These are phyloP conservation scores for Scomberomorus guttatus DNA, from an alignment of 2,797 vertebrate genomes.

Conservation along the genomic window DNA sequence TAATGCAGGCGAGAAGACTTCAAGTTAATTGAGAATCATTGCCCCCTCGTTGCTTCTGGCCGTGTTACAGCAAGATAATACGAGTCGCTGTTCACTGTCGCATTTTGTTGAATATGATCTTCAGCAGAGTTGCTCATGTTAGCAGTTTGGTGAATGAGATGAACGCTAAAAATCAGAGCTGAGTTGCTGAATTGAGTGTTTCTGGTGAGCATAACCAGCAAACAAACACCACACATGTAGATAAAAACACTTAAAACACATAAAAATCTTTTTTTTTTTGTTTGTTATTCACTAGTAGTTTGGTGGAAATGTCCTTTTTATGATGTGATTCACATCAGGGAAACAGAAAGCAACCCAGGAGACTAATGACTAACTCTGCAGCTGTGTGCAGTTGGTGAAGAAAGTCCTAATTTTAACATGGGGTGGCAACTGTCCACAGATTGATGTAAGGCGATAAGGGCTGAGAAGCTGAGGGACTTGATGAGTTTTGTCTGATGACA, in stretches of 20 bases:
- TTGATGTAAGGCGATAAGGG: constrained; percentile 61
- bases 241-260: background rate
- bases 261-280: background rate
- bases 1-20: background rate
- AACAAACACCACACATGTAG: background rate
- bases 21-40: constrained; percentile 17
- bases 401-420: constrained; percentile 49
- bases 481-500: constrained; percentile 61
- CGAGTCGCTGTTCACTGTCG: background rate
- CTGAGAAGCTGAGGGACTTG: constrained; percentile 13
- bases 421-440: constrained; percentile 44
- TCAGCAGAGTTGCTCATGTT: background rate
- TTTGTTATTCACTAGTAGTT: background rate
- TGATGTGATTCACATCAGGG: background rate
- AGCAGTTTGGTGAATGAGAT: constrained; percentile 12
- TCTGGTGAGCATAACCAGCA: background rate
- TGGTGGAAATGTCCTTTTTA: background rate
- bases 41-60: constrained; percentile 26
- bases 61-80: background rate
- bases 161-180: constrained; percentile 6
- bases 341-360: background rate
- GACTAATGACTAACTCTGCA: constrained; percentile 33
- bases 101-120: constrained; percentile 13
- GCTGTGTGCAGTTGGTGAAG: constrained; percentile 34
- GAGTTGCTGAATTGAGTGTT: constrained; percentile 4